These are phyloP conservation scores for Pachyseris speciosa DNA, from an alignment of 64 coral and sea anemone genomes.

Conservation along the genomic window DNA sequence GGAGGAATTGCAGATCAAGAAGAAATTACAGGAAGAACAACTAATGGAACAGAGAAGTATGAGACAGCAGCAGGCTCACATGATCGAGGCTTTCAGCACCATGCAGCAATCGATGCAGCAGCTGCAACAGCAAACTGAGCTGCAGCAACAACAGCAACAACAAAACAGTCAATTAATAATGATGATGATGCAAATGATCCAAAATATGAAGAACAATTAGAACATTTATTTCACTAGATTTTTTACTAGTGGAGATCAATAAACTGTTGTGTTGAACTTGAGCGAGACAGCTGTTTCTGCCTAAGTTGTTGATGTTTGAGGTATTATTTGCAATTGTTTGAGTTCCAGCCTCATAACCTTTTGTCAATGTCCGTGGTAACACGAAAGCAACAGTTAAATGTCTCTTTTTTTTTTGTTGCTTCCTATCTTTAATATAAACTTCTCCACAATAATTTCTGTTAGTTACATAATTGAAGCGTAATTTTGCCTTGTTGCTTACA, in stretches of 20 bases:
- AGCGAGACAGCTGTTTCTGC: neutral
- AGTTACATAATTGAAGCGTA: too few species aligned
- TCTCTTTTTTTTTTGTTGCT: too few species aligned
- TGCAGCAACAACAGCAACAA: neutral
- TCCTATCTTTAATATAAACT: too few species aligned
- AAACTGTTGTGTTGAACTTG: constrained; percentile 4
- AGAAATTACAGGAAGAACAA: constrained; percentile 43
- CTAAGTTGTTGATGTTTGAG: neutral
- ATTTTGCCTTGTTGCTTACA: too few species aligned
- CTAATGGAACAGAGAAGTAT: constrained; percentile 31
- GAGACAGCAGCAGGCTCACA: constrained; percentile 14
- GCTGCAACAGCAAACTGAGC: constrained; percentile 6
- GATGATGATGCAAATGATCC: constrained; percentile 14
- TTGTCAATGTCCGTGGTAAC: neutral
- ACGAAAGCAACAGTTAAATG: too few species aligned
- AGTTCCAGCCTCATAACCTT: neutral
- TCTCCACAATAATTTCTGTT: too few species aligned
- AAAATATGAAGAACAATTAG: constrained; percentile 10
- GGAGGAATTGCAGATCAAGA: constrained; percentile 50
- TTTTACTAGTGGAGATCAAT: neutral
- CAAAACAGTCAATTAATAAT: constrained; percentile 9
- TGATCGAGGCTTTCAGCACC: constrained; percentile 8
- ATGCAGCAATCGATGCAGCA: neutral
- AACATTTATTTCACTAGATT: neutral
- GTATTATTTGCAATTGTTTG: neutral